These are phyloP conservation scores for Drosophila quasianomalipes DNA, from an alignment of 2,888 invertebrate genomes.

Conservation along the genomic window DNA sequence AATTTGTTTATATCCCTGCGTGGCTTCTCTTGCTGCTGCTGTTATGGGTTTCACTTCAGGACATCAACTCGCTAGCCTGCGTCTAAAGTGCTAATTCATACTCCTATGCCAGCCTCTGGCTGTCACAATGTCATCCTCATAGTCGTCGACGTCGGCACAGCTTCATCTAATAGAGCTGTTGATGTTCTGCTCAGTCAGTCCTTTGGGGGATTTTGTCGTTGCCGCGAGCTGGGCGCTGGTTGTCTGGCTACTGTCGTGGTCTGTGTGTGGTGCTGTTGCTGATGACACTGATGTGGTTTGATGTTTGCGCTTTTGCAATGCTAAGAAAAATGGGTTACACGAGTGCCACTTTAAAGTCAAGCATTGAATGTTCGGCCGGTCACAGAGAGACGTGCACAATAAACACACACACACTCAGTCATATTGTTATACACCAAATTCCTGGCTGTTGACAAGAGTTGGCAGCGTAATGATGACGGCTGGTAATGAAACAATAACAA, in stretches of 20 bases:
- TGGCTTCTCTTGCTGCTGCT: slow-evolving; percentile 6
- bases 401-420: slow-evolving; percentile 12
- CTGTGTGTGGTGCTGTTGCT: slow-evolving; percentile 16
- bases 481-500: slow-evolving; percentile 60
- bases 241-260: slow-evolving; percentile 31
- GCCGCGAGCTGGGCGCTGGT: slow-evolving; percentile 39
- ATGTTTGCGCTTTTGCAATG: slow-evolving; percentile 65
- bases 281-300: slow-evolving; percentile 72
- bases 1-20: slow-evolving; percentile 77
- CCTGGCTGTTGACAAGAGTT: slow-evolving; percentile 56
- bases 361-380: slow-evolving; percentile 42
- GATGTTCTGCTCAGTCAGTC: slow-evolving; percentile 75
- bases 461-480: slow-evolving; percentile 72
- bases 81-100: slow-evolving; percentile 43
- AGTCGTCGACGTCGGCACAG: slow-evolving; percentile 36
- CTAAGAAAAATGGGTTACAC: slow-evolving; percentile 36
- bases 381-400: slow-evolving; percentile 13
- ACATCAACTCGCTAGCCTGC: slow-evolving; percentile 18
- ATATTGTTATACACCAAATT: slow-evolving; percentile 46
- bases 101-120: slow-evolving; percentile 40
- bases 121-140: slow-evolving; percentile 27
- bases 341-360: slow-evolving; percentile 52
- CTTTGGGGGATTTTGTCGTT: slow-evolving; percentile 72
- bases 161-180: slow-evolving; percentile 77
- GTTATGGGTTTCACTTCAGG: slow-evolving; percentile 22